A percentile compares a stretch with the other conserved stretches of the same genome.
phyloP scores from a whole-genome alignment of 2,797 vertebrate species.

The Gambusia yucatana region DNA sequence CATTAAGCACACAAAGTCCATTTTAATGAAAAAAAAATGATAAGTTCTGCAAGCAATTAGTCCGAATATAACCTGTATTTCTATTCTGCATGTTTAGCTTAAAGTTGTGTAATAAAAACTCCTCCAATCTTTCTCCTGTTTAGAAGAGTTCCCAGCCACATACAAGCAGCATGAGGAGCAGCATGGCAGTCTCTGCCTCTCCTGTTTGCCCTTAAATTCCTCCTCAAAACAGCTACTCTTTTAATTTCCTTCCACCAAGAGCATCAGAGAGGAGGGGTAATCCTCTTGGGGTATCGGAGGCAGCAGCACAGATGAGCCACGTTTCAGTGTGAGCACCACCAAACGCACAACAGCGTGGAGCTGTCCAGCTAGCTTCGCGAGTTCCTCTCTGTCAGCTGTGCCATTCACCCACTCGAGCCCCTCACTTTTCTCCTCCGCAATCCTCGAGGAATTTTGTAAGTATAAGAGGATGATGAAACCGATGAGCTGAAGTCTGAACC shows the following conservation, averaged over 20 bases:
- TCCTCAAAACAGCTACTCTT: conserved; percentile 60
- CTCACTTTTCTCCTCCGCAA: conserved; percentile 20
- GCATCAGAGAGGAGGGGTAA: conserved; percentile 36
- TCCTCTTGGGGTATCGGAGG: conserved; percentile 48
- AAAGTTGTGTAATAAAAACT: background rate
- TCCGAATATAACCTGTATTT: background rate
- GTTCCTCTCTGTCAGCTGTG: conserved; percentile 1
- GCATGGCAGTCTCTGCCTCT: conserved; percentile 27
- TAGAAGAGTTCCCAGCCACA: conserved; percentile 12
- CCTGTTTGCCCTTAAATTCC: conserved; percentile 41
- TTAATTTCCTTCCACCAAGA: conserved; percentile 69
- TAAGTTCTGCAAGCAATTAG: background rate
- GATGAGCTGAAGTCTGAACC: conserved; percentile 44
- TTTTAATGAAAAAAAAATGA: background rate
- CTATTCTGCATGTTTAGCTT: background rate
- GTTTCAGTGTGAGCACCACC: conserved; percentile 42
- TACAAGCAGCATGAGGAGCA: conserved; percentile 40
- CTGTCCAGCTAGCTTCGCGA: conserved; percentile 31
- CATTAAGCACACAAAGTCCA: background rate
- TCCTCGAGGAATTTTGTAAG: conserved; percentile 47
- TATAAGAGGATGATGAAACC: conserved; percentile 57
- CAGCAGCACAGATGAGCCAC: conserved; percentile 71
- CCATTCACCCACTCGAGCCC: conserved; percentile 14
- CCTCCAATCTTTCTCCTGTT: background rate
- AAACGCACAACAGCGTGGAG: conserved; percentile 18